phyloP scores from a whole-genome alignment of 2,797 vertebrate genomes.

The Balearica regulorum region DNA sequence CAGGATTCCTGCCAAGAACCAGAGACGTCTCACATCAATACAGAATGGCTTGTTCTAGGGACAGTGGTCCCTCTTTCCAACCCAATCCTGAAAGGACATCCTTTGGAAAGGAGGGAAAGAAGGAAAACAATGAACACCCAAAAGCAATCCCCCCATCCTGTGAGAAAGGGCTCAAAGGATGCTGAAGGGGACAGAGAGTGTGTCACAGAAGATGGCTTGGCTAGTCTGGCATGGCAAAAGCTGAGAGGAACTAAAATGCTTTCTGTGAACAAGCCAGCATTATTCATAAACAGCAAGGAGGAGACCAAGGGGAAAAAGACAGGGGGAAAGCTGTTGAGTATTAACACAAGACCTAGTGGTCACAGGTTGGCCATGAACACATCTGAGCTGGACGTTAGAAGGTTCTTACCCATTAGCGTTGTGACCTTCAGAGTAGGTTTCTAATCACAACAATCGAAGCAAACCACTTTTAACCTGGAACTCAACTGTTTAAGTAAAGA shows the following conservation, averaged over 20 bases:
- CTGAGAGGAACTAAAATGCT: background rate
- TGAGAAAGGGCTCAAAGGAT: background rate
- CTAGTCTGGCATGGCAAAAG: background rate
- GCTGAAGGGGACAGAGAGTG: background rate
- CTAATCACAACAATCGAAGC: background rate
- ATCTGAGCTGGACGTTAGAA: background rate
- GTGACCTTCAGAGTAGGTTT: background rate
- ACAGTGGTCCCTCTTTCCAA: background rate
- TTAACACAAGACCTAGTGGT: background rate
- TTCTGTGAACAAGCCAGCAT: background rate
- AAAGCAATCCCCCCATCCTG: background rate
- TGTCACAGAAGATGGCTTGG: background rate
- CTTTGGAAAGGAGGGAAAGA: background rate
- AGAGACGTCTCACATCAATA: background rate
- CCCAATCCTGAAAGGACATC: background rate
- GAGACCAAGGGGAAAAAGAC: background rate
- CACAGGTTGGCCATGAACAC: background rate
- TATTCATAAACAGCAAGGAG: background rate
- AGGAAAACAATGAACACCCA: background rate
- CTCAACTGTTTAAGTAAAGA: background rate
- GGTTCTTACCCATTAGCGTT: background rate
- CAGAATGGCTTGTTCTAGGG: background rate
- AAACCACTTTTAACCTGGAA: background rate
- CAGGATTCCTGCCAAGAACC: slow-evolving; percentile 79
- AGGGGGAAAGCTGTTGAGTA: background rate